These are phyloP conservation scores for Nesospiza acunhae DNA, from an alignment of 2,113 vertebrate species.

Conservation along the genomic window DNA sequence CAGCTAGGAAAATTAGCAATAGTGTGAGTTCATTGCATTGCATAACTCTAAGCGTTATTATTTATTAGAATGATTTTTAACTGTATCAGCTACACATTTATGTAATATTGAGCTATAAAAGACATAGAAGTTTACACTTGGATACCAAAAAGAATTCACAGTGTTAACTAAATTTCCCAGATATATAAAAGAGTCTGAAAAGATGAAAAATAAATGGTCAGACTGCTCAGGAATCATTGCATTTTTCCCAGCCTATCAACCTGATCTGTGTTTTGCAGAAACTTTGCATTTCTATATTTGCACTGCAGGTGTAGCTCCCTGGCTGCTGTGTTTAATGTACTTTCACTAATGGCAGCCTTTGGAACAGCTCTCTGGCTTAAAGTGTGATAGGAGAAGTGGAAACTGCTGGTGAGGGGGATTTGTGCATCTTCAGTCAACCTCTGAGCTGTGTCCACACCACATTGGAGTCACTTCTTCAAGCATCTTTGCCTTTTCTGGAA, in stretches of 20 bases:
- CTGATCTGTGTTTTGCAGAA: not conserved
- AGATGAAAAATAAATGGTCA: not conserved
- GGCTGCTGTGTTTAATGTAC: not conserved
- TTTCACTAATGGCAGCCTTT: not conserved
- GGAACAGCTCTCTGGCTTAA: not conserved
- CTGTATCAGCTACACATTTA: not conserved
- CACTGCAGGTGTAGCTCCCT: not conserved
- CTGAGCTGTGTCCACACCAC: not conserved
- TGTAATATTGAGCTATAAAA: not conserved
- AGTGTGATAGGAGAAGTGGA: accelerated
- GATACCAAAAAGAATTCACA: not conserved
- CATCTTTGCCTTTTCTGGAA: not conserved
- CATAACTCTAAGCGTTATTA: not conserved
- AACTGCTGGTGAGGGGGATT: not conserved
- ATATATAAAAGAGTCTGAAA: not conserved
- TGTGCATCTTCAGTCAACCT: not conserved
- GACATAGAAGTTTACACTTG: not conserved
- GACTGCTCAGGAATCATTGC: not conserved
- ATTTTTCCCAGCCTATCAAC: not conserved
- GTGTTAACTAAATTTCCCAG: not conserved
- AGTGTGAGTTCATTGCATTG: not conserved
- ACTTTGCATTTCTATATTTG: not conserved
- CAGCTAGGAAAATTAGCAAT: not conserved
- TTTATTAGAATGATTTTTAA: not conserved
- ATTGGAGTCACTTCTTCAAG: not conserved